Evolutionary conservation across 1,140 invertebrate species (phyloP).

Genomic region (Coptotermes formosanus): DNA sequence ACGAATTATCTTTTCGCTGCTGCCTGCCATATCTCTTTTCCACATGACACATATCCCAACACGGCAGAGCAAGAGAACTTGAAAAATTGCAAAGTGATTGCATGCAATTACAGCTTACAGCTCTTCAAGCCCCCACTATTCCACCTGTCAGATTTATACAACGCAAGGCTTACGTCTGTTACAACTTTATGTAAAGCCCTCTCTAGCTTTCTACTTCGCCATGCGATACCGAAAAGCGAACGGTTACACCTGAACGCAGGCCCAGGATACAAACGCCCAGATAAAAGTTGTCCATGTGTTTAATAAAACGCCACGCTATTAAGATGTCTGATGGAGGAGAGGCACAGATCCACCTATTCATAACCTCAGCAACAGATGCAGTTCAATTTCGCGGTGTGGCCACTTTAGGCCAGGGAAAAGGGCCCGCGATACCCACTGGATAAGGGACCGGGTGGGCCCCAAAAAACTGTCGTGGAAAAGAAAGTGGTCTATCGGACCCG

Average conservation of each 20-base stretch:
- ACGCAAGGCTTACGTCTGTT: not conserved
- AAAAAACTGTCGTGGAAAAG: no score
- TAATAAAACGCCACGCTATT: no score
- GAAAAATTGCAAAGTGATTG: slow-evolving; percentile 19
- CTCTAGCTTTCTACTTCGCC: not conserved
- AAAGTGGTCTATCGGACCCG: no score
- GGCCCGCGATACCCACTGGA: no score
- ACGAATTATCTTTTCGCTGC: not conserved
- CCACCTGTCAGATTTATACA: slow-evolving; percentile 12
- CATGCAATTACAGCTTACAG: not conserved
- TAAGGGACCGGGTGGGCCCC: no score
- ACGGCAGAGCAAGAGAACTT: not conserved
- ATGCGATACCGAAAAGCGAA: not conserved
- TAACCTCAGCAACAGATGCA: no score
- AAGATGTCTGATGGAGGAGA: no score
- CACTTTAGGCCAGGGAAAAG: no score
- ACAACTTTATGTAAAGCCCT: not conserved
- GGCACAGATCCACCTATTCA: no score
- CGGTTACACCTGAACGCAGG: not conserved
- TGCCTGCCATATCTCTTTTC: not conserved
- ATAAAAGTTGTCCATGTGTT: no score
- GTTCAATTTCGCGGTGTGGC: no score
- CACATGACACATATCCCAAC: not conserved
- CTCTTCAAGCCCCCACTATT: not conserved
- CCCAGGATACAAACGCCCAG: not conserved